phyloP scores from a whole-genome alignment of 2,888 invertebrate species.

The Drosophila prolongata region DNA sequence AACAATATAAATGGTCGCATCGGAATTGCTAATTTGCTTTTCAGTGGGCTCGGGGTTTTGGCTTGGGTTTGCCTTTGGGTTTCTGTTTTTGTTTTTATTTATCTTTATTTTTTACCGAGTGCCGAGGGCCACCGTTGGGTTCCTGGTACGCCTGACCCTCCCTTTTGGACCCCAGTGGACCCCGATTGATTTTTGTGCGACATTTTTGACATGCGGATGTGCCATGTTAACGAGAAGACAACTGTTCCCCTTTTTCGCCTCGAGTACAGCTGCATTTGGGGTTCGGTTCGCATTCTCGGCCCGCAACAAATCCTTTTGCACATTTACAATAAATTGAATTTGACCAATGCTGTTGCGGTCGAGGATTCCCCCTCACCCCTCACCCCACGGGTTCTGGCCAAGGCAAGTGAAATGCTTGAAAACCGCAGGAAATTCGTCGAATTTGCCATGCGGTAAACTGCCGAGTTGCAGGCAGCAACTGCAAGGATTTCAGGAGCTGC shows the following conservation, averaged over 20 bases:
- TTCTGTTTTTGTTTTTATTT: slow-evolving; percentile 14
- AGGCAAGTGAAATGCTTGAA: slow-evolving; percentile 66
- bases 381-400: not conserved
- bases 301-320: slow-evolving; percentile 69
- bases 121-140: slow-evolving; percentile 6
- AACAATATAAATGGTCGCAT: slow-evolving; percentile 79
- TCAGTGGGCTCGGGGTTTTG: slow-evolving; percentile 59
- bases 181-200: slow-evolving; percentile 73
- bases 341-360: slow-evolving; percentile 78
- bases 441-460: slow-evolving; percentile 75
- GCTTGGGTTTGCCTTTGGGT: slow-evolving; percentile 40
- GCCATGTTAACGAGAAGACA: slow-evolving; percentile 70
- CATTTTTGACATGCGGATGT: slow-evolving; percentile 81
- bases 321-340: slow-evolving; percentile 78
- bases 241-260: slow-evolving; percentile 17
- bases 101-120: slow-evolving; percentile 1
- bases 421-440: slow-evolving; percentile 80
- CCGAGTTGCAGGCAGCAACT: slow-evolving; percentile 1
- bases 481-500: slow-evolving; percentile 32
- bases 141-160: slow-evolving; percentile 33
- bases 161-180: slow-evolving; percentile 39
- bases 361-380: not conserved
- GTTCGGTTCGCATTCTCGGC: not conserved
- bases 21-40: slow-evolving; percentile 80
- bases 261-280: slow-evolving; percentile 54